Base-by-base conservation (phyloP, 2,797 vertebrate species). In the Rhabdophis nuchalis region DNA sequence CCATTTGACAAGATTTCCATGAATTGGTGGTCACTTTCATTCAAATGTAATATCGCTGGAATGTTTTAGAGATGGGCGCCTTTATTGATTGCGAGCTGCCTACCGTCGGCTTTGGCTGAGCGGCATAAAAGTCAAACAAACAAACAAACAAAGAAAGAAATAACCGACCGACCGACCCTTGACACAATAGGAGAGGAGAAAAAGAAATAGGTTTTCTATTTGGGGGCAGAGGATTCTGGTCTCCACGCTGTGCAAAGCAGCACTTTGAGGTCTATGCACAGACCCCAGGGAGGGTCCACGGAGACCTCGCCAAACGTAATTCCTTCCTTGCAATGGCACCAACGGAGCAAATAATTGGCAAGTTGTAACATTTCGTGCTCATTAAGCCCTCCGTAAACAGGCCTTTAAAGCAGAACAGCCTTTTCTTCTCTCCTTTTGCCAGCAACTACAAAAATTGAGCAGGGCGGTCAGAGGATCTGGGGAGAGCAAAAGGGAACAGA, bases 311-410 rank as follows among this genome's bases (percentile, higher is more conserved):
- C 23, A 90, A 5, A 0, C 91, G 27, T 87, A 86, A 13, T 85
- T 16, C 0, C 94, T 94, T 91, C 95, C 95, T 91, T 2, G 64
- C 94, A 91, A 93, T 94, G 91, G 93, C 95, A 94, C 95, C 96
- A 96, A 95, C 41, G 93, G 96, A 96, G 95, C 96, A 96, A 96
- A 95, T 97, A 97, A 97, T 96, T 96, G 95, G 95, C 93, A 90
- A 96, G 96, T 95, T 95, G 95, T 96, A 96, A 95, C 95, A 93
- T 96, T 96, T 96, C 95, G 95, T 94, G 96, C 96, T 97, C 93
- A 95, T 97, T 96, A 96, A 92, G 91, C 94, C 32, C 61, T 3
- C 88, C 90, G 94, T 32, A 94, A 94, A 91, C 57, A 32, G 86
- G 52, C 0, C 53, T 77, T 58, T 46, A 94, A 0, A 87, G 87